Evolutionary conservation across 2,888 invertebrate genomes (phyloP).

Genomic region (Neoitamus cyanurus): DNA sequence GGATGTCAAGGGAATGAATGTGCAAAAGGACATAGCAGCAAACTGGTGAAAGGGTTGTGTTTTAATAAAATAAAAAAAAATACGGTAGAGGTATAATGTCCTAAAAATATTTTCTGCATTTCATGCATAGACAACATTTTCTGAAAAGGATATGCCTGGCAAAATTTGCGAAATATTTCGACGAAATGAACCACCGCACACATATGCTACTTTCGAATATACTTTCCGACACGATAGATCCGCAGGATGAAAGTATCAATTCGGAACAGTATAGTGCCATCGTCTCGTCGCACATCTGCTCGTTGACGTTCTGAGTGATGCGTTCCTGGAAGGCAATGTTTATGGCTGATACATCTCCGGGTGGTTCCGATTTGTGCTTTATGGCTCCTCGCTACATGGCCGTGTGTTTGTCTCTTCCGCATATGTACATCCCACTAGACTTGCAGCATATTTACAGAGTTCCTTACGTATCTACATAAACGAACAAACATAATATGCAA

Average conservation of each 20-base stretch:
- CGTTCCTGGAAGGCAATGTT: constrained; percentile 34
- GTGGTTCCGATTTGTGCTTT: constrained; percentile 19
- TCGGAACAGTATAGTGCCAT: background rate
- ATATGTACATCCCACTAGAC: constrained; percentile 19
- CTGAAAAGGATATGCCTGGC: background rate
- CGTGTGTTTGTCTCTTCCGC: constrained; percentile 35
- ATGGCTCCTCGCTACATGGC: background rate
- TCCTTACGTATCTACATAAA: constrained; percentile 27
- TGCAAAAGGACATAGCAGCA: too few species aligned
- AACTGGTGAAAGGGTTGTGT: too few species aligned
- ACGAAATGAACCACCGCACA: background rate
- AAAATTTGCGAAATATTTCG: background rate
- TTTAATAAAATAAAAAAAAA: background rate
- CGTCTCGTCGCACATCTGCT: background rate
- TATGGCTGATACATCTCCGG: constrained; percentile 12
- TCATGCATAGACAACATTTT: background rate
- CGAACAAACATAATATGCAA: constrained; percentile 21
- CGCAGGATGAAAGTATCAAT: background rate
- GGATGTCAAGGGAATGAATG: too few species aligned
- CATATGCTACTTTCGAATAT: background rate
- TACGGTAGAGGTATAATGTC: too few species aligned
- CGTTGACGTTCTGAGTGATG: background rate
- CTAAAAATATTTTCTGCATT: background rate
- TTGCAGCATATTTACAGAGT: constrained; percentile 33
- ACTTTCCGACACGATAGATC: background rate